Percentiles rank a stretch among this genome's conserved stretches.
Evolutionary conservation across 2,113 vertebrate species (phyloP).

Genomic region (Cavia aperea): DNA sequence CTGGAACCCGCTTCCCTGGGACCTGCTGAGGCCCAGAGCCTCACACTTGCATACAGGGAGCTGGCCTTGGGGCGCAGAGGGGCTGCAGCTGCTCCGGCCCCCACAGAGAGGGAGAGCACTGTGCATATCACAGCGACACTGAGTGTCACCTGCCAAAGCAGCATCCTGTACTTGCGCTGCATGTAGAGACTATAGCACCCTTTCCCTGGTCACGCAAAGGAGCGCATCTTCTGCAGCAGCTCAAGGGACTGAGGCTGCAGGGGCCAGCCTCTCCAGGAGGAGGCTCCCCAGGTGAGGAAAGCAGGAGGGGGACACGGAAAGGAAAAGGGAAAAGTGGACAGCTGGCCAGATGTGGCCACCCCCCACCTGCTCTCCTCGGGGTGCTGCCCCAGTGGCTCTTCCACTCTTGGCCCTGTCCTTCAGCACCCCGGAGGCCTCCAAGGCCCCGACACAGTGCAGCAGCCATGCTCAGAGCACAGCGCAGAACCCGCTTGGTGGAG

Average conservation of each 20-base stretch:
- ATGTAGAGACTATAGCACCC: accelerated
- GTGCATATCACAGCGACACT: too few relatives aligned
- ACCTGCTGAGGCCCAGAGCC: background rate
- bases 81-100: background rate
- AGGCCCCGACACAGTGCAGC: background rate
- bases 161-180: background rate
- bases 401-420: background rate
- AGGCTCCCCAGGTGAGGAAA: background rate
- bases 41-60: background rate
- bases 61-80: background rate
- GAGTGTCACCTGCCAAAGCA: background rate
- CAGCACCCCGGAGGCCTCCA: too few relatives aligned
- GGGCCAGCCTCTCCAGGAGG: background rate
- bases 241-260: background rate
- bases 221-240: accelerated
- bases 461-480: too few relatives aligned
- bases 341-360: background rate
- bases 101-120: background rate
- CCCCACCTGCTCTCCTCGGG: background rate
- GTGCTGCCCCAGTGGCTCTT: background rate
- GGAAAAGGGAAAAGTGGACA: background rate
- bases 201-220: background rate
- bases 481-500: too few relatives aligned
- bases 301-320: accelerated
- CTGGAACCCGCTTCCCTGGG: background rate